Percentiles rank a stretch among this genome's conserved stretches.
Evolutionary conservation across 2,888 invertebrate species (phyloP).

Genomic region (Cantharis rustica): DNA sequence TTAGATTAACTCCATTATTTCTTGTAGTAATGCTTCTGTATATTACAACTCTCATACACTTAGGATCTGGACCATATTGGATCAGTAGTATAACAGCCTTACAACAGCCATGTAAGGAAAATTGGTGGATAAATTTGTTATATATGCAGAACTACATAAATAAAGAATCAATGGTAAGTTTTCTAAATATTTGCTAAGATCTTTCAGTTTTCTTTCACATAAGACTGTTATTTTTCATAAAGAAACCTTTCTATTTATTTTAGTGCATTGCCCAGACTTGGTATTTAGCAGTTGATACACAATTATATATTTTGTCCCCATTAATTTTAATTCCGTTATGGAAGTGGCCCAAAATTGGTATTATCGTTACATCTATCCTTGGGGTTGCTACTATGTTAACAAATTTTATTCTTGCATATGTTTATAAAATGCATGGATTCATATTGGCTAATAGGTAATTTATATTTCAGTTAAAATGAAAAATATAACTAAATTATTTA

Average conservation of each 20-base stretch:
- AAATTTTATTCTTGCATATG: not conserved
- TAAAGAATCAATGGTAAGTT: not conserved
- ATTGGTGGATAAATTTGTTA: not conserved
- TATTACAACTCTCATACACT: not conserved
- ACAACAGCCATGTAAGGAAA: not conserved
- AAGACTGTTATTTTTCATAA: too few relatives aligned
- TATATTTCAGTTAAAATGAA: not conserved
- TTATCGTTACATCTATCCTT: not conserved
- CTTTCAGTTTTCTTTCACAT: not conserved
- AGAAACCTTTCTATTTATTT: not conserved
- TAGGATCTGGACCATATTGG: not conserved
- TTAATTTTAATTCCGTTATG: not conserved
- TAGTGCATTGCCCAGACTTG: not conserved
- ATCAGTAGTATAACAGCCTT: not conserved
- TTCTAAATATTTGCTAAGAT: not conserved
- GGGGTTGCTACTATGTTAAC: not conserved
- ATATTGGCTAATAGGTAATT: not conserved
- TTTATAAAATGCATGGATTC: not conserved
- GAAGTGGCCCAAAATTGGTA: not conserved
- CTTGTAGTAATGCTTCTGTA: not conserved
- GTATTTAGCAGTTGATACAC: not conserved
- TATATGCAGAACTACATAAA: not conserved
- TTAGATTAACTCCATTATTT: not conserved
- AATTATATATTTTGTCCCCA: not conserved
- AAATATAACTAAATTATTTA: not conserved